Conservation (phyloP, 1,140 invertebrate genomes). For the Metopolophium dirhodum region DNA sequence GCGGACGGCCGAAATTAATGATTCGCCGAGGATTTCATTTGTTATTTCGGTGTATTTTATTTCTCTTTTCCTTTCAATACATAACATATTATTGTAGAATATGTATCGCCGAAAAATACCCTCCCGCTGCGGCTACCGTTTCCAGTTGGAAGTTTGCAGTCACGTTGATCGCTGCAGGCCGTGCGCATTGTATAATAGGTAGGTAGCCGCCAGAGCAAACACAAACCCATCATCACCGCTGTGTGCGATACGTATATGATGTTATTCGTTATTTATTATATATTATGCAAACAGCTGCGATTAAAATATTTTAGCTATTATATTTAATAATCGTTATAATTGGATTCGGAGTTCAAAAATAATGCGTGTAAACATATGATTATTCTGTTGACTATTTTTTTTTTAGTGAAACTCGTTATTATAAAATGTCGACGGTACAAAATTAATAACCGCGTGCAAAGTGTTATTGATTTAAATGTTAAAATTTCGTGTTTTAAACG, state of each 20-base stretch:
- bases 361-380: not conserved
- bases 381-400: not conserved
- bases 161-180: not conserved
- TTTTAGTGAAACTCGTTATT: not conserved
- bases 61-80: not conserved
- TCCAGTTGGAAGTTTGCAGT: not conserved
- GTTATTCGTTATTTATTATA: not conserved
- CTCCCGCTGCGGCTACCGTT: conserved; percentile 46
- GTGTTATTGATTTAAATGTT: not conserved
- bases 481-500: not conserved
- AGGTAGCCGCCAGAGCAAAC: not conserved
- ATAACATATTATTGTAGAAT: not conserved
- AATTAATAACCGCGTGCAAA: not conserved
- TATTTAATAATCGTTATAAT: not conserved
- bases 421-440: not conserved
- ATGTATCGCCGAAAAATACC: not conserved
- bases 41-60: not conserved
- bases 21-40: conserved; percentile 23
- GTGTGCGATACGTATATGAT: not conserved
- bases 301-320: not conserved
- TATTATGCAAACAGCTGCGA: not conserved
- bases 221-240: not conserved
- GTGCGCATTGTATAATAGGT: not conserved
- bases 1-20: conserved; percentile 33
- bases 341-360: not conserved